Base-by-base conservation (phyloP, 2,113 vertebrate species). In the Microcebus ravelobensis region DNA sequence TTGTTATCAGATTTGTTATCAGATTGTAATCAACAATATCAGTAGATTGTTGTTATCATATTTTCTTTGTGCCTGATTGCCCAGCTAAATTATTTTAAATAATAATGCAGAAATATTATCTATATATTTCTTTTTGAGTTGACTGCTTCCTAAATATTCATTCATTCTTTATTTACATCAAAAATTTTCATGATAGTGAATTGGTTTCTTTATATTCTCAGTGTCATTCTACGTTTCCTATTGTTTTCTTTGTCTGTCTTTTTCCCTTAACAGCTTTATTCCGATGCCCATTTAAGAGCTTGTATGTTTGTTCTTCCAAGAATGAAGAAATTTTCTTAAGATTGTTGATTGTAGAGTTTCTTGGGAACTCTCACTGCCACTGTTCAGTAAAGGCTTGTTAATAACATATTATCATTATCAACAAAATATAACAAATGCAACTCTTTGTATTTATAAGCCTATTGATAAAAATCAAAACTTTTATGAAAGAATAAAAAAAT, bases 401-500 rank as follows among this genome's bases (percentile, higher is more conserved):
- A 81, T 63, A 84, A 17, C 9, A 48, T 61, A 55, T 77, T 63
- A 39, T 67, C 12, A 88, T 1, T 21, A 95, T 42, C 13, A 88
- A 42, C 13, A 71, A 96, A 96, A 82, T 45, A 73, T 52, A 39
- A 57, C 71, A 92, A 50, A 52, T 76, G 34, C 21, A 74, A 45
- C 6, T 88, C 31, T 76, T 42, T 67, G 57, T 85, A 36, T 68
- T 31, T 93, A 45, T 31, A 92, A 45, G 14, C 3, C 36, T 76
- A 21, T 90, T 90, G 31, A n/a, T 59, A 71, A 84, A 76, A 61
- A 87, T 67, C 5, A 25, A 71, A 77, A 3, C 45, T 8, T 76
- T 96, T 63, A 65, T 88, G 11, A 85, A 76, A 79, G 39, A 91
- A 21, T 18, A 82, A 21, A 80, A 70, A 95, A 95, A 76, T 63